Evolutionary conservation across 2,888 invertebrate species (phyloP).

Genomic region (Rhamnusium bicolor): DNA sequence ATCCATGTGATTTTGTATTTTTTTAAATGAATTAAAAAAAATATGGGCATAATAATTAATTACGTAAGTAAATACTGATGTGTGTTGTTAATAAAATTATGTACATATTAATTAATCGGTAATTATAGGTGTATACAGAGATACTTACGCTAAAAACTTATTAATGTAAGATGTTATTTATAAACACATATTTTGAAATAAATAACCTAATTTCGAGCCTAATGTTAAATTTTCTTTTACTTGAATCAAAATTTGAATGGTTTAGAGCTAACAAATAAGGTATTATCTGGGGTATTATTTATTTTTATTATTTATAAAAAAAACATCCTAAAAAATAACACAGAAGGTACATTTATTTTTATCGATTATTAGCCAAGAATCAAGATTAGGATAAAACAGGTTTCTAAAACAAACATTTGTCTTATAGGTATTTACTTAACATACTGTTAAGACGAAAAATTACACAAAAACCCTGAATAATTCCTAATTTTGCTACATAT

Average conservation of each 20-base stretch:
- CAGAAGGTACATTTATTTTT: no score
- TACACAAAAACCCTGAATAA: constrained; percentile 7
- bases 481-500: neutral
- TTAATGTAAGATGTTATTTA: no score
- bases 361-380: no score
- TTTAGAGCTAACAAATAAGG: no score
- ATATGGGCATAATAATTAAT: neutral
- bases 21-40: neutral
- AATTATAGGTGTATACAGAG: neutral
- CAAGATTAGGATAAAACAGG: no score
- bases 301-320: no score
- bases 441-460: neutral
- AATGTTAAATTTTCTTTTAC: no score
- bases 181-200: no score
- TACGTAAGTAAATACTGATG: neutral
- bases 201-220: no score
- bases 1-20: neutral
- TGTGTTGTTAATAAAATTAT: neutral
- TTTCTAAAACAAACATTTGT: neutral
- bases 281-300: no score
- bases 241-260: no score
- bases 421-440: constrained; percentile 6
- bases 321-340: no score
- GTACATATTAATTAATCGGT: neutral
- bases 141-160: neutral